These are phyloP conservation scores for Podarcis siculus DNA, from an alignment of 2,797 vertebrate species.

Conservation along the genomic window DNA sequence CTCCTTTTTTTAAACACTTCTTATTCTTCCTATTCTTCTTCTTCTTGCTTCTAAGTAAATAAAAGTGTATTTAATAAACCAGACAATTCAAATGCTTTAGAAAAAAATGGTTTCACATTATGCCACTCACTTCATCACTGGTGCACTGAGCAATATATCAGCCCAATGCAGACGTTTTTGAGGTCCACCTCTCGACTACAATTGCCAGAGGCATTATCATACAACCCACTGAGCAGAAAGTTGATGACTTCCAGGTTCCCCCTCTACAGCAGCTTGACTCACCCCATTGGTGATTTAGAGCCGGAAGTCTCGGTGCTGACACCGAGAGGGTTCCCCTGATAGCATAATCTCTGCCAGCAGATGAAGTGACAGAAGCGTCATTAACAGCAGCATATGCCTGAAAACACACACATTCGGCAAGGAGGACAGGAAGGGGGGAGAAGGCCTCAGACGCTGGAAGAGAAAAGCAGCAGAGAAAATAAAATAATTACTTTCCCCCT, in stretches of 20 bases:
- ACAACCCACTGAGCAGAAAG: background rate
- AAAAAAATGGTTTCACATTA: background rate
- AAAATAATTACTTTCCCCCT: constrained; percentile 65
- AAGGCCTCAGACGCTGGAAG: constrained; percentile 38
- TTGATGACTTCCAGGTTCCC: background rate
- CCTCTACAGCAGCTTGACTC: constrained; percentile 60
- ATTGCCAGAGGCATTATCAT: background rate
- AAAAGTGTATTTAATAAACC: background rate
- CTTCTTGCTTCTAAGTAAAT: background rate
- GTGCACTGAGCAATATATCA: constrained; percentile 1
- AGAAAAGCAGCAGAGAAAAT: constrained; percentile 16
- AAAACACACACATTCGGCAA: constrained; percentile 55
- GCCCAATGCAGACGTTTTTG: background rate
- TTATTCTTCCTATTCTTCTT: background rate
- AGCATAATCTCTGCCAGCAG: constrained; percentile 73
- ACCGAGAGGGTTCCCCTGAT: constrained; percentile 52
- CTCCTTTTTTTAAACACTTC: background rate
- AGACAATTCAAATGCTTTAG: background rate
- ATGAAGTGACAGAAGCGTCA: constrained; percentile 81
- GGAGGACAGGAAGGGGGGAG: constrained; percentile 28
- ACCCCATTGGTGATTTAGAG: constrained; percentile 68
- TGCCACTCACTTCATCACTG: background rate
- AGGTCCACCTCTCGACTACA: background rate
- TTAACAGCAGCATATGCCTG: constrained; percentile 81
- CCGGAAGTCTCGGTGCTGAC: constrained; percentile 61